A percentile compares a stretch with the other conserved stretches of the same genome.
phyloP scores from a whole-genome alignment of 1,140 invertebrate genomes.

The Nixonia krombeini region DNA sequence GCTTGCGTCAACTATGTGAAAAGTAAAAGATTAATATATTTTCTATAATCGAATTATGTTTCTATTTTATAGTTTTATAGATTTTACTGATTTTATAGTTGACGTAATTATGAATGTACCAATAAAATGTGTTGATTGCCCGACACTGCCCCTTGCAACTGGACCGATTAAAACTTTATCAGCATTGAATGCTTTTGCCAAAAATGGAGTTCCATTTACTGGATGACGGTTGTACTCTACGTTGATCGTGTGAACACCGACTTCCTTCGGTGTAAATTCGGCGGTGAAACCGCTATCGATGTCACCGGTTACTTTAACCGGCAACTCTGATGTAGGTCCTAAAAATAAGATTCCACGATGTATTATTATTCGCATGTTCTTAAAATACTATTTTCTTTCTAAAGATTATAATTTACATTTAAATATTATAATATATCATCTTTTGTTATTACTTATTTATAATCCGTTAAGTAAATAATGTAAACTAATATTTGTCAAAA shows the following conservation, averaged over 20 bases:
- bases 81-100: too few relatives aligned
- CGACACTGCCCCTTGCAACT: slow-evolving; percentile 85
- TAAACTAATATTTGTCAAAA: too few relatives aligned
- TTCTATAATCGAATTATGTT: too few relatives aligned
- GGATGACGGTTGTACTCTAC: slow-evolving; percentile 93
- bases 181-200: slow-evolving; percentile 95
- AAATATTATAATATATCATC: too few relatives aligned
- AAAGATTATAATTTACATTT: not conserved
- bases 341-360: slow-evolving; percentile 23
- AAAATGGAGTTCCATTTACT: slow-evolving; percentile 92
- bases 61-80: too few relatives aligned
- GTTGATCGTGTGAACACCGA: slow-evolving; percentile 90
- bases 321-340: slow-evolving; percentile 81
- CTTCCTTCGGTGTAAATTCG: slow-evolving; percentile 91
- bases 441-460: too few relatives aligned
- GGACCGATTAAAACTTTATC: slow-evolving; percentile 88
- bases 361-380: too few relatives aligned
- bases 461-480: slow-evolving; percentile 4
- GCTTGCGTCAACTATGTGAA: slow-evolving; percentile 87
- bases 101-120: slow-evolving; percentile 59
- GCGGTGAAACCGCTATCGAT: slow-evolving; percentile 88
- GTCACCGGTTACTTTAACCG: slow-evolving; percentile 91
- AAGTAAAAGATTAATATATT: too few relatives aligned
- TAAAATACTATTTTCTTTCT: too few relatives aligned
- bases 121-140: slow-evolving; percentile 90